Evolutionary conservation across 2,888 invertebrate species (phyloP).

Genomic region (Papilio protenor): DNA sequence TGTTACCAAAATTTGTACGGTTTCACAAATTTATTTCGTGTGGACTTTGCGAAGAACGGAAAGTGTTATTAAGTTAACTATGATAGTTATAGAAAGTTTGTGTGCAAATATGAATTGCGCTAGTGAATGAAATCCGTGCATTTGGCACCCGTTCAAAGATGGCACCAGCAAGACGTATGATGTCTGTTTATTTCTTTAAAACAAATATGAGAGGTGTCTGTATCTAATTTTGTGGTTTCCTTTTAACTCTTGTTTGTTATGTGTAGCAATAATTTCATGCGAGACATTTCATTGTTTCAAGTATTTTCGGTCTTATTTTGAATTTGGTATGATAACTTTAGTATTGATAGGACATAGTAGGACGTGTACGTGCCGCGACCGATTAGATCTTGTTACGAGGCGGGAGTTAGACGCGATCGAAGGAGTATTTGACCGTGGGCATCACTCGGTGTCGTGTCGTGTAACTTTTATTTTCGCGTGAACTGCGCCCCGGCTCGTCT

Average conservation of each 20-base stretch:
- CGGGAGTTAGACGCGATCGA: slow-evolving; percentile 29
- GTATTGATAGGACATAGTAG: too few relatives aligned
- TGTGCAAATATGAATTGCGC: not conserved
- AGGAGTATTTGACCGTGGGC: slow-evolving; percentile 10
- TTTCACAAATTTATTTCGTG: slow-evolving; percentile 4
- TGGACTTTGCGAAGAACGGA: not conserved
- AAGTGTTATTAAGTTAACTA: not conserved
- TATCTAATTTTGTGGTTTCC: slow-evolving; percentile 26
- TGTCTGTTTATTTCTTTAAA: slow-evolving; percentile 42
- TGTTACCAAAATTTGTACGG: slow-evolving; percentile 25
- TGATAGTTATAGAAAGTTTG: not conserved
- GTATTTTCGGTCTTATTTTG: too few relatives aligned
- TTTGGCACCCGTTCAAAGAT: slow-evolving; percentile 42
- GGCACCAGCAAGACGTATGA: slow-evolving; percentile 28
- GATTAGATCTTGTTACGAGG: slow-evolving; percentile 18
- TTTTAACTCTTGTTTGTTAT: slow-evolving; percentile 27
- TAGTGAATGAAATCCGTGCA: slow-evolving; percentile 40
- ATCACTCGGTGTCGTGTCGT: slow-evolving; percentile 34
- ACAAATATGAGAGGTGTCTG: slow-evolving; percentile 24
- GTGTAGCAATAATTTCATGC: too few relatives aligned
- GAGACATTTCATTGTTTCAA: too few relatives aligned
- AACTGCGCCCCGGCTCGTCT: slow-evolving; percentile 7
- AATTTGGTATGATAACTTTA: too few relatives aligned
- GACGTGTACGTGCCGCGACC: not conserved
- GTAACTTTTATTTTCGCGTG: slow-evolving; percentile 21